Base-by-base conservation (phyloP, 2,888 invertebrate genomes). In the Drosophila mercatorum region DNA sequence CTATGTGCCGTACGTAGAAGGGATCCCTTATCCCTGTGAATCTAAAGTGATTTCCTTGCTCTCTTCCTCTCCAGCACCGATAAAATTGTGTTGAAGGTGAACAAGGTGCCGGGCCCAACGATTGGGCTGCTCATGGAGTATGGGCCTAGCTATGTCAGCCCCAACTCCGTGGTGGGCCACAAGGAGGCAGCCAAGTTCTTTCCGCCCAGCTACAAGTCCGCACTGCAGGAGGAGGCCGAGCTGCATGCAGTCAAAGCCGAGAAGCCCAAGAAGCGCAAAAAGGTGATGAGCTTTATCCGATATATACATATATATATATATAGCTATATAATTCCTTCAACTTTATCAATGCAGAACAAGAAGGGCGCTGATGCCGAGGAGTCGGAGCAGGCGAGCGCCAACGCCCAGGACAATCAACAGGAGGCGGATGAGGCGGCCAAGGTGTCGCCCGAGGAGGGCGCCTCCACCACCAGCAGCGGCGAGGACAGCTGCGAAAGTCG, bases 121-220 rank as follows among this genome's bases (percentile, higher is more conserved):
- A 94, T 96, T 11, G 92, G 94, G 2, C 94, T 94, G 5, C 94
- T 97, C 64, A 93, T 94, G 47, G 93, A 94, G 28, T 94, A 95
- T 55, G 95, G 95, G 0, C 96, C 97, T 0, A 94, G 95, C 36
- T 96, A 95, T 90, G 94, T 95, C 12, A 96, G 96, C 83, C 94
- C 94, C 10, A 95, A 96, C 88, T 94, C 95, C 0, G 95, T 95
- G 22, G 93, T 94, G 53, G 96, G 96, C 0, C 93, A 93, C 43
- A 93, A 93, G 63, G 96, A 97, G 83, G 95, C 95, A 61, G 91
- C 92, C 5, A 90, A 94, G 63, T 96, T 96, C 93, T 97, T 97
- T 92, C 96, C 96, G 0, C 95, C 83, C 11, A 83, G 44, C 38
- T 91, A 90, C 68, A 95, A 94, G 76, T 94, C 93, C 44, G 94